Percentiles rank a stretch among this genome's conserved stretches.
Conservation (phyloP, 2,113 vertebrate genomes). For the Sander lucioperca region DNA sequence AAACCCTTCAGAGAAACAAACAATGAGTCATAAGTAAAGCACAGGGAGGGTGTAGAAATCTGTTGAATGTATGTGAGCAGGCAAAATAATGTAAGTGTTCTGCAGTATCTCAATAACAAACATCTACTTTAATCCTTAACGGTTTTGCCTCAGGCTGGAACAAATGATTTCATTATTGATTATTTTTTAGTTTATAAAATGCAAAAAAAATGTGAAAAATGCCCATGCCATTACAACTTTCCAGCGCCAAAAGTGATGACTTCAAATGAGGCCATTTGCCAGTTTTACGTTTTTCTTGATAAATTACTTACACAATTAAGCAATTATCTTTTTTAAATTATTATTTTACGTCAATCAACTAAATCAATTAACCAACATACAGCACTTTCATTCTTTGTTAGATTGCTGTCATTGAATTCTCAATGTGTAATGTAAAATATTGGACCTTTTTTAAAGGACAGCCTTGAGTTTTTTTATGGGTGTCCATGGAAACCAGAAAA, state of each 20-base stretch:
- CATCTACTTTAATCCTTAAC: neutral
- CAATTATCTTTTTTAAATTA: neutral
- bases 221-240: neutral
- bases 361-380: neutral
- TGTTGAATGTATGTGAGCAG: slow-evolving; percentile 2
- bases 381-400: neutral
- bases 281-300: neutral
- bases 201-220: neutral
- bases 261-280: neutral
- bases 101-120: slow-evolving; percentile 8
- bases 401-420: neutral
- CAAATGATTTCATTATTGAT: neutral
- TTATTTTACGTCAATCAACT: neutral
- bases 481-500: neutral
- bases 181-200: neutral
- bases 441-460: neutral
- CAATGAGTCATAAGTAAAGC: slow-evolving; percentile 20
- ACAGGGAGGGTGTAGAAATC: neutral
- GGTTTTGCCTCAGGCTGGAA: neutral
- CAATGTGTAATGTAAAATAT: neutral
- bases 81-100: neutral
- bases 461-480: neutral
- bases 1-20: slow-evolving; percentile 1
- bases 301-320: neutral
- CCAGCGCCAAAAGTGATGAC: neutral